These are phyloP conservation scores for Myotis pilosus DNA, from an alignment of 2,797 vertebrate genomes.

Conservation along the genomic window DNA sequence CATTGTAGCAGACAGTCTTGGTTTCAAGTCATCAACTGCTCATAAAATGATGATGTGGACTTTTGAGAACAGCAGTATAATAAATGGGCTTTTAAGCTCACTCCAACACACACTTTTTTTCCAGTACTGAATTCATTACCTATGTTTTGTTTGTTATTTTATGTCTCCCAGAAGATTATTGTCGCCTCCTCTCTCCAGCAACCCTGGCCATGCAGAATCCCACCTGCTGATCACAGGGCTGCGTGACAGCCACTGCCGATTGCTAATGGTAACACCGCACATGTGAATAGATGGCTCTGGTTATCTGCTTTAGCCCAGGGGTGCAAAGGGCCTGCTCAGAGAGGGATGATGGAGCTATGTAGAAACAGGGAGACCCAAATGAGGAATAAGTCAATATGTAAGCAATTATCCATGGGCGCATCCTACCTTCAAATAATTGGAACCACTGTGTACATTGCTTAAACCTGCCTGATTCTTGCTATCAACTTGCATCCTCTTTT, in stretches of 20 bases:
- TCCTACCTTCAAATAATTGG: conserved; percentile 80
- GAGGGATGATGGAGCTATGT: conserved; percentile 72
- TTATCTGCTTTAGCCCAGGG: conserved; percentile 73
- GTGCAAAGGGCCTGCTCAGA: conserved; percentile 67
- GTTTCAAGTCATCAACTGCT: conserved; percentile 58
- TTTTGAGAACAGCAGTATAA: conserved; percentile 47
- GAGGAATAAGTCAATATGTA: conserved; percentile 65
- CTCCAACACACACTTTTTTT: conserved; percentile 56
- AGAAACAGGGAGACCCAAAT: conserved; percentile 68
- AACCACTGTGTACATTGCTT: conserved; percentile 64
- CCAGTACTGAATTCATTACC: conserved; percentile 54
- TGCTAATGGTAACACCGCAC: conserved; percentile 72
- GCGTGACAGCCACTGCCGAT: conserved; percentile 67
- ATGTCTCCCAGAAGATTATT: conserved; percentile 68
- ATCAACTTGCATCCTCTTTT: conserved; percentile 23
- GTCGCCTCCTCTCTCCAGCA: conserved; percentile 63
- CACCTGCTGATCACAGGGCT: conserved; percentile 72
- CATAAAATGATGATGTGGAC: conserved; percentile 20
- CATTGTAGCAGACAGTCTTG: conserved; percentile 23
- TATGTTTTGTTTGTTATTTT: not conserved
- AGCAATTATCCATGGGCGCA: conserved; percentile 76
- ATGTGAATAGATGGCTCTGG: conserved; percentile 64
- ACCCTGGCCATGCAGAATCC: conserved; percentile 63
- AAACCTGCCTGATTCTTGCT: conserved; percentile 42
- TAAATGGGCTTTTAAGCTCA: conserved; percentile 65